Evolutionary conservation across 2,113 vertebrate genomes (phyloP).

Genomic region (Plecotus auritus): DNA sequence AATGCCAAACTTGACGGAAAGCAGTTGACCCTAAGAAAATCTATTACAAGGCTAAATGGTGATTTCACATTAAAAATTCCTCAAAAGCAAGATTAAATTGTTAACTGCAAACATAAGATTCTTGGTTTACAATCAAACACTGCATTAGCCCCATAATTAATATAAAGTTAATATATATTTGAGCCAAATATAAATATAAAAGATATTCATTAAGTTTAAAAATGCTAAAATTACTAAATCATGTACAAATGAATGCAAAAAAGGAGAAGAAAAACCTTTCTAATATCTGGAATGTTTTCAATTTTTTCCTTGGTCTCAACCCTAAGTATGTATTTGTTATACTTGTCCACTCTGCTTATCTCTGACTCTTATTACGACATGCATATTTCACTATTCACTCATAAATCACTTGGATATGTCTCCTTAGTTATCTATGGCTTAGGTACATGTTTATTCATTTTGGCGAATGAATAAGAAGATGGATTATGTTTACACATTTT

Average conservation of each 20-base stretch:
- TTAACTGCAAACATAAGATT: neutral
- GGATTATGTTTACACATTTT: neutral
- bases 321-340: neutral
- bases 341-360: neutral
- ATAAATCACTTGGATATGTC: neutral
- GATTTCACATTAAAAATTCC: neutral
- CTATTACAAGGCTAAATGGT: neutral
- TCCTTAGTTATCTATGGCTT: neutral
- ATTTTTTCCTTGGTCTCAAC: neutral
- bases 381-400: neutral
- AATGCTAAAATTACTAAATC: neutral
- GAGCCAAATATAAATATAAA: neutral
- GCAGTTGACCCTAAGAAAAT: neutral
- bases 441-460: neutral
- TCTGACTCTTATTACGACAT: neutral
- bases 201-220: neutral
- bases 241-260: neutral
- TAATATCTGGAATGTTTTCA: neutral
- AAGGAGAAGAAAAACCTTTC: neutral
- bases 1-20: conserved; percentile 18
- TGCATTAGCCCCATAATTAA: neutral
- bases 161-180: neutral
- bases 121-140: conserved; percentile 1
- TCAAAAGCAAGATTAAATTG: conserved; percentile 33
- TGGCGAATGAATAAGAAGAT: neutral